phyloP scores from a whole-genome alignment of 2,113 vertebrate genomes.

The Lepus europaeus region DNA sequence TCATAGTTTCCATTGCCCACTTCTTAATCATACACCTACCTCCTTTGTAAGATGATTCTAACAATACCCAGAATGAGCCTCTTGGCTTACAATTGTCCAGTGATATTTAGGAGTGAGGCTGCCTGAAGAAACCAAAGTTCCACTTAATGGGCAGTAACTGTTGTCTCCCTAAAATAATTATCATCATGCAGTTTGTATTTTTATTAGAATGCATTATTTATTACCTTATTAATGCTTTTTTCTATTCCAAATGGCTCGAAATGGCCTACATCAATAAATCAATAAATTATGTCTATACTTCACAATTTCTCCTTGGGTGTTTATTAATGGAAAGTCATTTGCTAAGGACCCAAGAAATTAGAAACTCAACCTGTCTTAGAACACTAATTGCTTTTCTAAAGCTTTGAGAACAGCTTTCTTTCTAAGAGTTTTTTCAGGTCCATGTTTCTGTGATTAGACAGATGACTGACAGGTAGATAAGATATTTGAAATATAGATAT shows the following conservation, averaged over 20 bases:
- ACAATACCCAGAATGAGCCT: not conserved
- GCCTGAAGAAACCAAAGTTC: not conserved
- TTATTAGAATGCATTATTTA: slow-evolving; percentile 72
- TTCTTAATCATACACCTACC: not conserved
- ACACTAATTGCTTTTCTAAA: not conserved
- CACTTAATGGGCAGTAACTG: not conserved
- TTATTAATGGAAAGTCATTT: slow-evolving; percentile 30
- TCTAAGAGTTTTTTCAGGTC: not conserved
- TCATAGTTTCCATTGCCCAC: not conserved
- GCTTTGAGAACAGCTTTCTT: not conserved
- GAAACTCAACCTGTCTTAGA: slow-evolving; percentile 22
- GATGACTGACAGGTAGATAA: not conserved
- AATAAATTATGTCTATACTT: slow-evolving; percentile 59
- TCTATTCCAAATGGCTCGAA: slow-evolving; percentile 58
- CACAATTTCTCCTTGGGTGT: slow-evolving; percentile 67
- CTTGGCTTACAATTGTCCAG: not conserved
- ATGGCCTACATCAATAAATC: slow-evolving; percentile 60
- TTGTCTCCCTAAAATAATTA: not conserved
- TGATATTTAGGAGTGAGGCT: not conserved
- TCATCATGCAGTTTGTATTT: not conserved
- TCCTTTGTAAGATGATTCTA: not conserved
- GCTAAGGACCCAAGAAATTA: slow-evolving; percentile 9
- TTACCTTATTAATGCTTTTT: slow-evolving; percentile 40
- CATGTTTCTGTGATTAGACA: not conserved
- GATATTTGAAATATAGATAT: not conserved